Evolutionary conservation across 2,888 invertebrate genomes (phyloP), one percentile per base, ranked within the genome.

Genomic region (Pseudeuparius sepicola): DNA sequence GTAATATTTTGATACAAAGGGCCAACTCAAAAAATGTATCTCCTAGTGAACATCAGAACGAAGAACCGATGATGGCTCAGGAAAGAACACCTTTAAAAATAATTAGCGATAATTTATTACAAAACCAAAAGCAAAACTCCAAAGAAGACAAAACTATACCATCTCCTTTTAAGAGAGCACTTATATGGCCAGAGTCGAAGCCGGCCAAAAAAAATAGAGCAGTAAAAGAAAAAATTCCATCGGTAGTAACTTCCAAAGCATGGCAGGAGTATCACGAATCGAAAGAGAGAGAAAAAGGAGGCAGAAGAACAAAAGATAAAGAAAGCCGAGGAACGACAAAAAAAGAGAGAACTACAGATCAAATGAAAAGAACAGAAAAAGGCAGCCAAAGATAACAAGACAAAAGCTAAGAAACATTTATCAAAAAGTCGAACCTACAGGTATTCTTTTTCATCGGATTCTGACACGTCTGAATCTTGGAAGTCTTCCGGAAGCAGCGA

Each of bases 151-250:
- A 15, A 4, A 15, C 11, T 10, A 30, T 10, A 30, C 30, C 10
- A 33, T 33, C 12, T 24, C 16, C 25, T 26, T 33, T 26, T 15
- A 33, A 33, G 24, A 33, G 32, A 24, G 32, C 32, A 24, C 32
- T 24, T 7, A n/a, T n/a, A n/a, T n/a, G n/a, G n/a, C 23, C 24
- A 24, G 13, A 32, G 18, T 26, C 17, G 17, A 24, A 25, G 25
- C n/a, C n/a, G n/a, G n/a, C n/a, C n/a, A n/a, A n/a, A n/a, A n/a
- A n/a, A n/a, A n/a, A n/a, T n/a, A 33, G 25, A 16, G 17, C 7
- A 25, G 16, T 10, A 25, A 33, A 24, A 15, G 30, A 30, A 33
- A 33, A 33, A 25, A 33, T 25, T 15, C 16, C 33, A 25, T 33
- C 25, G 13, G 33, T 25, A 16, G 24, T 33, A 14, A 33, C 26